Percentiles rank a stretch among this genome's conserved stretches.
phyloP scores from a whole-genome alignment of 2,113 vertebrate species.

The Dendrocopos noguchii region DNA sequence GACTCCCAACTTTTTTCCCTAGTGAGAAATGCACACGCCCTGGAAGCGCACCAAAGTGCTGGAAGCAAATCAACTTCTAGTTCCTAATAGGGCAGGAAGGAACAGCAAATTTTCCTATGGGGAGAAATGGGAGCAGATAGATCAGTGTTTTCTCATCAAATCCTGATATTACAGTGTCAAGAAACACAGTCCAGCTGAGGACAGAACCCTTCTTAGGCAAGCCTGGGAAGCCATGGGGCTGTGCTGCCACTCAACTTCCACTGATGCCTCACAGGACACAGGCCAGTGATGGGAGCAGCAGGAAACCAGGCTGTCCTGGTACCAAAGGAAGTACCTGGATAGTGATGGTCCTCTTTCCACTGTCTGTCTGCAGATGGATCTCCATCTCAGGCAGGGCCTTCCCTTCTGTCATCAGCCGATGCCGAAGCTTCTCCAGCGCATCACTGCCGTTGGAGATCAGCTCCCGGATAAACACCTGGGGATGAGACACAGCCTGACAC shows the following conservation, averaged over 20 bases:
- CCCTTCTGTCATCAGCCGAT: constrained; percentile 82
- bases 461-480: constrained; percentile 94
- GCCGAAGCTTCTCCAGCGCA: constrained; percentile 92
- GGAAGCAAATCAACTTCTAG: neutral
- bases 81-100: neutral
- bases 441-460: constrained; percentile 96
- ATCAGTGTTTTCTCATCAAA: neutral
- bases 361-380: constrained; percentile 92
- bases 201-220: neutral
- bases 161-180: neutral
- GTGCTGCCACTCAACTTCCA: neutral
- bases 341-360: constrained; percentile 86
- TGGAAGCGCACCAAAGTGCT: neutral
- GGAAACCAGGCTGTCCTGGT: rapidly evolving
- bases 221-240: neutral
- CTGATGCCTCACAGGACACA: neutral
- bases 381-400: constrained; percentile 86
- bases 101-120: neutral
- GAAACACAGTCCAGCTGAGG: neutral
- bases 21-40: neutral
- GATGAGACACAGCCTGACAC: neutral
- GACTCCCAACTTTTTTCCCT: neutral
- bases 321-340: constrained; percentile 85
- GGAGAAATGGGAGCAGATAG: neutral
- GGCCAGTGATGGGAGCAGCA: neutral